phyloP scores from a whole-genome alignment of 53 echinoderm and acorn worm genomes.

The Glandiceps talaboti region DNA sequence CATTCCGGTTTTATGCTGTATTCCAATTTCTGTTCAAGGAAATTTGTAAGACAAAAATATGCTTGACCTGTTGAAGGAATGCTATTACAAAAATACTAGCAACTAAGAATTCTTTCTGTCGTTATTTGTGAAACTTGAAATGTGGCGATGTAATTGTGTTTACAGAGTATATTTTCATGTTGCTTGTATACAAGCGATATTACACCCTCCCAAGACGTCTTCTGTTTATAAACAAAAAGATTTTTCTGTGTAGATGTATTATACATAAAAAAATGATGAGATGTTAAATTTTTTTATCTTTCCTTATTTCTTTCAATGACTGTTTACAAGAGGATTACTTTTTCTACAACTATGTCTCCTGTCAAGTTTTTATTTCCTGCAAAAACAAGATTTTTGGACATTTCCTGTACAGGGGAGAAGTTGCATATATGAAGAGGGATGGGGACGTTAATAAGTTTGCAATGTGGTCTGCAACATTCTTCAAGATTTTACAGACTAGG shows the following conservation, averaged over 20 bases:
- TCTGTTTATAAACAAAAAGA: not conserved
- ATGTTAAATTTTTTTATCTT: conserved; percentile 4
- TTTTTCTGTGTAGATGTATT: not conserved
- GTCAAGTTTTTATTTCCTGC: not conserved
- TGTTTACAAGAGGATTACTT: not conserved
- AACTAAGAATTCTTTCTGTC: too few species aligned
- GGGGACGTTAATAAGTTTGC: not conserved
- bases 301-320: not conserved
- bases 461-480: not conserved
- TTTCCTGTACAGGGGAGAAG: not conserved
- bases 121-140: too few species aligned
- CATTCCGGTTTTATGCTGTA: too few species aligned
- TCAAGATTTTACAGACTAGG: not conserved
- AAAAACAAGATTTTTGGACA: too few species aligned
- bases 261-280: not conserved
- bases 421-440: not conserved
- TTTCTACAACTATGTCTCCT: not conserved
- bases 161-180: too few species aligned
- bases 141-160: too few species aligned
- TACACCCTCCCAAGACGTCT: not conserved
- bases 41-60: too few species aligned
- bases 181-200: too few species aligned
- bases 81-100: too few species aligned
- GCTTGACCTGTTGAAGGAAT: too few species aligned
- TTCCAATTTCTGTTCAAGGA: too few species aligned